Conservation (phyloP, 2,797 vertebrate genomes). For the Hipposideros larvatus region DNA sequence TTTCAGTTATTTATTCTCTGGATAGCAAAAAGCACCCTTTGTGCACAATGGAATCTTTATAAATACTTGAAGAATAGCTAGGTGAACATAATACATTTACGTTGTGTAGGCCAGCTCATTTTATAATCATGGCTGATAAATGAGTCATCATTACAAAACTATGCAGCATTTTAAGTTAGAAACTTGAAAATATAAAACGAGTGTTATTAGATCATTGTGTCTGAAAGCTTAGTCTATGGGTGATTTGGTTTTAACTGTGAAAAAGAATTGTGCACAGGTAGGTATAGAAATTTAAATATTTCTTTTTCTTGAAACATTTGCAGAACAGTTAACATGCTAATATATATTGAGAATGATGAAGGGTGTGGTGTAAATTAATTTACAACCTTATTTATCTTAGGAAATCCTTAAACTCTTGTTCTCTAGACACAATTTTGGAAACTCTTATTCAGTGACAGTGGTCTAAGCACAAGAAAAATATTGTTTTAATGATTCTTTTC, state of each 20-base stretch:
- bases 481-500: neutral
- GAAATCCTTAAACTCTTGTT: neutral
- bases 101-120: neutral
- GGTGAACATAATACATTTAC: neutral
- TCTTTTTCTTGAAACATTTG: neutral
- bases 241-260: neutral
- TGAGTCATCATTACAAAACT: neutral
- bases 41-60: neutral
- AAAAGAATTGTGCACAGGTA: neutral
- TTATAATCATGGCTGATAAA: neutral
- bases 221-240: neutral
- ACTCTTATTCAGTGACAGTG: neutral
- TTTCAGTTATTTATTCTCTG: neutral
- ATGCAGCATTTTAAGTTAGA: neutral
- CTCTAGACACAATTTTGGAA: neutral
- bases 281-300: neutral
- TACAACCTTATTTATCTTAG: neutral
- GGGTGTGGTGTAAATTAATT: neutral
- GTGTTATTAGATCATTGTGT: neutral
- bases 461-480: neutral
- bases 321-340: neutral
- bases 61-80: neutral
- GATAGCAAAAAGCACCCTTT: neutral
- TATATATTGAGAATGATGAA: neutral
- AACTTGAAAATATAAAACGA: neutral